Base-by-base conservation (phyloP, 2,797 vertebrate species). In the Galago senegalensis region DNA sequence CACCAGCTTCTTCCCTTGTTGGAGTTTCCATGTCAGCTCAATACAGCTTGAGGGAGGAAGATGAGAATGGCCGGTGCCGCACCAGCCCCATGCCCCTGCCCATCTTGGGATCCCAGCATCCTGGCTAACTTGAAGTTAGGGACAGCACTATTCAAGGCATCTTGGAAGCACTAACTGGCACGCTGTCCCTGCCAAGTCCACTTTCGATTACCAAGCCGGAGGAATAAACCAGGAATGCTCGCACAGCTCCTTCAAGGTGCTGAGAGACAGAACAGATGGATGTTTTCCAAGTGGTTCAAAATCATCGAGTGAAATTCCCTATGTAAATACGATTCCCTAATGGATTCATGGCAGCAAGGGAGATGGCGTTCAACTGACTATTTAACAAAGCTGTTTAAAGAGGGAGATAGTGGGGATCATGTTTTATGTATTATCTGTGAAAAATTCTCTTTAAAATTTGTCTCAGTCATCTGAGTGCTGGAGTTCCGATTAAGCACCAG, bases 381-480 rank as follows among this genome's bases (percentile, higher is more conserved):
- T 89, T 96, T 97, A 97, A 96, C 93, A 97, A 94, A 95, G 84
- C 96, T 95, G 89, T 97, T 97, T 97, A 97, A 97, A 91, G 88
- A 95, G 84, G 53, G 60, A 72, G 17, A 49, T 58, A 4, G 63
- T 0, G 9, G 63, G 34, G 67, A 87, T 89, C 91, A 93, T 96
- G 73, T 87, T 97, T 96, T 96, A 95, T 96, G 84, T 83, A 93
- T 97, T 85, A 89, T 40, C 89, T 82, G 21, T 87, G 87, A 93
- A 97, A 96, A 96, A 80, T 89, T 96, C 94, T 75, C 87, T 96
- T 95, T 92, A 94, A 89, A 92, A 81, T 96, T 76, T 95, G 81
- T 95, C 87, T 96, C 88, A 21, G 84, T 58, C 93, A 56, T 94
- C 81, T 53, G 31, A 93, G 89, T 0, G 1, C 21, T 1, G 2